These are phyloP conservation scores for Trinectes maculatus DNA, from an alignment of 2,113 vertebrate species.

Conservation along the genomic window DNA sequence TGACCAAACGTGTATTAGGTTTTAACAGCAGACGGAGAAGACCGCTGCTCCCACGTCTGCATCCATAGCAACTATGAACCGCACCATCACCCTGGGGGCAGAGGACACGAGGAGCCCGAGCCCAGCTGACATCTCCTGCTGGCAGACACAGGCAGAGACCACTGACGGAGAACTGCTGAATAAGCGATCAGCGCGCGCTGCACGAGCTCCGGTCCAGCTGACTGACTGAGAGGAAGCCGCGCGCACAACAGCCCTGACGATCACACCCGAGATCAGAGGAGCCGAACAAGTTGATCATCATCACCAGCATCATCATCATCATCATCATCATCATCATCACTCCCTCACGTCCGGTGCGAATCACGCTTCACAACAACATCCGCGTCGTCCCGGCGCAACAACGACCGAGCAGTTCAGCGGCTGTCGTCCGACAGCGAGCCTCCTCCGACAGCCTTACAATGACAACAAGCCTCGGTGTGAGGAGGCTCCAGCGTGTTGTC, in stretches of 20 bases:
- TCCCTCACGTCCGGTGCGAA: neutral
- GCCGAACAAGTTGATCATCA: constrained; percentile 21
- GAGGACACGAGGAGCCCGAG: no score
- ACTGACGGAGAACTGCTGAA: constrained; percentile 42
- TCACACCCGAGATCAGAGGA: constrained; percentile 25
- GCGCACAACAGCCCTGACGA: constrained; percentile 4
- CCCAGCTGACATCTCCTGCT: constrained; percentile 40
- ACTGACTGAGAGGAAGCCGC: constrained; percentile 9
- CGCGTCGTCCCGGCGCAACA: no score
- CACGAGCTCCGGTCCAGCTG: constrained; percentile 42
- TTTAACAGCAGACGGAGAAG: neutral
- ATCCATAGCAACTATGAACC: no score
- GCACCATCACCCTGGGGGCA: no score
- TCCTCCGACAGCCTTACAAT: no score
- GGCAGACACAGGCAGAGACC: constrained; percentile 27
- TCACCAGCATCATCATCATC: constrained; percentile 17
- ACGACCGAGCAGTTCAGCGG: no score
- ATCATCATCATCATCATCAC: no score
- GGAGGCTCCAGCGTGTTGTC: no score
- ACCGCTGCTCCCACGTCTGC: neutral
- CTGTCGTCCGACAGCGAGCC: no score
- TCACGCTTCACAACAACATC: neutral
- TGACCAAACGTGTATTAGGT: no score
- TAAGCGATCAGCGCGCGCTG: constrained; percentile 42
- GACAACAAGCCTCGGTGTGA: no score